Percentiles rank a stretch among this genome's conserved stretches.
Evolutionary conservation across 2,888 invertebrate species (phyloP).

Genomic region (Sceliomorpha sp.): DNA sequence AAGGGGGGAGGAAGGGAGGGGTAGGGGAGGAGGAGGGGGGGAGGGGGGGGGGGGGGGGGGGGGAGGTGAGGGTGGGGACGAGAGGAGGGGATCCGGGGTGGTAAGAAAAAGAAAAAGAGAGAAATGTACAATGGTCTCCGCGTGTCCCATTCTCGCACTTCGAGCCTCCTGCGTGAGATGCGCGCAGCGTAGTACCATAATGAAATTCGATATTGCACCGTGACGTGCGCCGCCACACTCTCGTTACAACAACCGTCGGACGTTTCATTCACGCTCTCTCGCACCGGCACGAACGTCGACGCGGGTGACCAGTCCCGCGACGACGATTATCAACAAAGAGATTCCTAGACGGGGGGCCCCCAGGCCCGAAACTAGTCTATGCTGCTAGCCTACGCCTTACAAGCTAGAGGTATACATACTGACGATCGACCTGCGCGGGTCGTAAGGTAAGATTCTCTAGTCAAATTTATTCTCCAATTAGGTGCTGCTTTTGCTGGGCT

Average conservation of each 20-base stretch:
- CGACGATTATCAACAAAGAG: constrained; percentile 77
- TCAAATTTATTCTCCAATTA: constrained; percentile 47
- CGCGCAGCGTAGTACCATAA: no score
- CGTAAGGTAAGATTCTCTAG: constrained; percentile 60
- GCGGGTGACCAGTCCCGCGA: constrained; percentile 61
- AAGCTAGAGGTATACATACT: constrained; percentile 79
- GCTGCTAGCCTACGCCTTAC: constrained; percentile 77
- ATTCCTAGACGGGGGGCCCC: constrained; percentile 79
- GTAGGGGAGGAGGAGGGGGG: neutral
- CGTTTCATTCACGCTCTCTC: constrained; percentile 6
- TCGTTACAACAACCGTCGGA: constrained; percentile 8
- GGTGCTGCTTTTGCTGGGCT: no score
- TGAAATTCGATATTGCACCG: constrained; percentile 70
- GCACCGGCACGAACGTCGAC: constrained; percentile 20
- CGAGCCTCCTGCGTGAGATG: no score
- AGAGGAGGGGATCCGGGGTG: no score
- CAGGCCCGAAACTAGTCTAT: constrained; percentile 69
- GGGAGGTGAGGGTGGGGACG: constrained; percentile 3
- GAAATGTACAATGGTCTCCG: constrained; percentile 78
- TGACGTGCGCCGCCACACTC: constrained; percentile 55
- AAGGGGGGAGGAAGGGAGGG: no score
- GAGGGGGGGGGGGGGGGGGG: constrained; percentile 9
- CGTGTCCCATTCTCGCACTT: constrained; percentile 27
- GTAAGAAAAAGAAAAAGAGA: no score
- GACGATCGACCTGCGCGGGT: constrained; percentile 73